Evolutionary conservation across 2,113 vertebrate genomes (phyloP).

Genomic region (Eublepharis macularius): DNA sequence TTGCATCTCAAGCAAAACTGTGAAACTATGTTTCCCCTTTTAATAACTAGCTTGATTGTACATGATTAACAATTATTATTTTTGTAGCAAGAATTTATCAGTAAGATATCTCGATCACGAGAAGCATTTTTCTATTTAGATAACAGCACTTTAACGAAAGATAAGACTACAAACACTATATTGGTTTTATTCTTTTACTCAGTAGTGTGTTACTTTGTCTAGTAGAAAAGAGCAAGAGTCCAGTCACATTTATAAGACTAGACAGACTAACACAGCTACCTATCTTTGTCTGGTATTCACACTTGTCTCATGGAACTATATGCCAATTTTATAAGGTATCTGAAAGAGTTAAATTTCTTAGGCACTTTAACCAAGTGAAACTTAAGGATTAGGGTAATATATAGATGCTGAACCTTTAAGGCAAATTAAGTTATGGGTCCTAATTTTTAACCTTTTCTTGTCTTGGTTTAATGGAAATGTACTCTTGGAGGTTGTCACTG

Average conservation of each 20-base stretch:
- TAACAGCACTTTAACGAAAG: not conserved
- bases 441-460: not conserved
- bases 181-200: not conserved
- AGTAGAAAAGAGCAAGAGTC: too few relatives aligned
- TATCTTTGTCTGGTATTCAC: too few relatives aligned
- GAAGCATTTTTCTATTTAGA: not conserved
- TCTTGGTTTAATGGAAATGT: not conserved
- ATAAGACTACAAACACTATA: not conserved
- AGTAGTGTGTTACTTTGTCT: not conserved
- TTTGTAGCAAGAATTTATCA: not conserved
- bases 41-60: not conserved
- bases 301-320: not conserved
- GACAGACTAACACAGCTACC: too few relatives aligned
- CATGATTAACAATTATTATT: not conserved
- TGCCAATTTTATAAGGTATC: not conserved
- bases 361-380: not conserved
- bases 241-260: too few relatives aligned
- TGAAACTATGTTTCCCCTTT: not conserved
- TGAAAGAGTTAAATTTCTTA: not conserved
- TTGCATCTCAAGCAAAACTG: not conserved
- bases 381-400: not conserved
- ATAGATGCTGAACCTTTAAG: not conserved
- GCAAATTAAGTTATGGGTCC: not conserved
- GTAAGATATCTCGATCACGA: slow-evolving; percentile 1
- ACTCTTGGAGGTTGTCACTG: not conserved